Base-by-base conservation (phyloP, 2,797 vertebrate genomes). In the Malurus splendens region DNA sequence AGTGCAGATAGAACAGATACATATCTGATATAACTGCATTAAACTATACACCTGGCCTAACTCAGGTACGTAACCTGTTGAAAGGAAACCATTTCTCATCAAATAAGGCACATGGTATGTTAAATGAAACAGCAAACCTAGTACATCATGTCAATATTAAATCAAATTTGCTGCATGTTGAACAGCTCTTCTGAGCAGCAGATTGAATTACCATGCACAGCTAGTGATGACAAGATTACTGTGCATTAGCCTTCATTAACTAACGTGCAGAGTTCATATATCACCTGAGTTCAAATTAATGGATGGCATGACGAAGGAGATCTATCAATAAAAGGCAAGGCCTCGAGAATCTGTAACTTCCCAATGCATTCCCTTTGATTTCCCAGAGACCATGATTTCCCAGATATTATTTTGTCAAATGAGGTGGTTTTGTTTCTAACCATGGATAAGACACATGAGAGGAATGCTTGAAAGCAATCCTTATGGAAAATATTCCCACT, bases 181-280 rank as follows among this genome's bases (percentile, higher is more conserved):
- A 94, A 87, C 80, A 87, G 64, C 83, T 80, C 86, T 86, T 94
- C 72, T 0, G 38, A 91, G 80, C 47, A 86, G 60, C 86, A 85
- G 86, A 93, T 90, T 90, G 90, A 86, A 91, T 95, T 95, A 94
- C 41, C 81, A 90, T 85, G 94, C 92, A 91, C 91, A 96, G 91
- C 79, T 86, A 95, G 89, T 60, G 90, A 93, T 91, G 94, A 93
- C 83, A 89, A 75, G 70, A 90, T 86, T 87, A 87, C 61, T 78
- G 86, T 67, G 86, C 76, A 76, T 92, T 85, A 93, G 70, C 73
- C 74, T 94, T 90, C 76, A 91, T 93, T 92, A 91, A 90, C 85
- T 62, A 82, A 89, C 15, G 73, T 77, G 52, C 59, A 59, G 61
- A 75, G 87, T 92, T 90, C 92, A 89, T 88, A 57, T 23, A 93